phyloP scores from a whole-genome alignment of 1,140 invertebrate genomes.

The Bactericera cockerelli region DNA sequence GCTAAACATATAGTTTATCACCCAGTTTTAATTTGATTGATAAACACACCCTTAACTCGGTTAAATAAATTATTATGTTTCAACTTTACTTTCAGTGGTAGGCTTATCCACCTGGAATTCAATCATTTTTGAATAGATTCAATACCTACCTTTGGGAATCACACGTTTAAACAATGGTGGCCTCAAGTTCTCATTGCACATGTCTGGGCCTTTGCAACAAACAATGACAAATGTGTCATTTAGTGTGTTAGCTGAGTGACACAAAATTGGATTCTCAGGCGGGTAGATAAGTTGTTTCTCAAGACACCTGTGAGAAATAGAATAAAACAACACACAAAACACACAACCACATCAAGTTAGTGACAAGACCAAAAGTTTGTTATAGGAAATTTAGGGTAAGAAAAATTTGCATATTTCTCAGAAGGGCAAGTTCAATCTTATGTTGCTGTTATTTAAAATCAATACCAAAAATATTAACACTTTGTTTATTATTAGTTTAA shows the following conservation, averaged over 20 bases:
- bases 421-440: constrained; percentile 2
- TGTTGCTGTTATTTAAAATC: constrained; percentile 13
- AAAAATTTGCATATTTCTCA: too few species aligned
- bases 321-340: constrained; percentile 20
- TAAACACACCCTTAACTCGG: too few species aligned
- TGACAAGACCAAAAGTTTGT: not conserved
- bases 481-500: too few species aligned
- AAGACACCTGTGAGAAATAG: constrained; percentile 38
- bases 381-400: not conserved
- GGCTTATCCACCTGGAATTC: too few species aligned
- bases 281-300: constrained; percentile 33
- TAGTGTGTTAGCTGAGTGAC: constrained; percentile 37
- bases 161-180: constrained; percentile 18
- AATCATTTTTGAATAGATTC: too few species aligned
- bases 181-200: constrained; percentile 39
- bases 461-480: constrained; percentile 13
- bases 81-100: too few species aligned
- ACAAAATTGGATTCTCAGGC: constrained; percentile 40
- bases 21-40: too few species aligned
- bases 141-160: constrained; percentile 4
- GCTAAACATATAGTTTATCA: too few species aligned
- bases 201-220: constrained; percentile 42
- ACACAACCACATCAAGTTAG: constrained; percentile 17
- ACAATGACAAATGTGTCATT: constrained; percentile 35
- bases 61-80: too few species aligned